Conservation (phyloP, 2,797 vertebrate species). For the Oryzias sinensis region DNA sequence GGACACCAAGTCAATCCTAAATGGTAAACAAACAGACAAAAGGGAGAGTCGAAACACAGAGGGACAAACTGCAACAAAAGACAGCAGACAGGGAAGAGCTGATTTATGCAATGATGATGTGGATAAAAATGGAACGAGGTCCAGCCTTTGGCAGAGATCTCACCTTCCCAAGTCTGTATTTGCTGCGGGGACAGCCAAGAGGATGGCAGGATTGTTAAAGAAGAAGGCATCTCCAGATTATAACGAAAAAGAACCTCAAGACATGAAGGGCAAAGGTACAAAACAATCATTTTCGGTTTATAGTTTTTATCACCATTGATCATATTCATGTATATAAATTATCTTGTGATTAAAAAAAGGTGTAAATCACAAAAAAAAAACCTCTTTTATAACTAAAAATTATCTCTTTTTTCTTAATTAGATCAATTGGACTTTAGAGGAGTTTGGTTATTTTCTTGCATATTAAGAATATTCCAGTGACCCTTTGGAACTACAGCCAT, state of each 20-base stretch:
- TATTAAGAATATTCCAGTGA: no score
- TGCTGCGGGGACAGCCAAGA: conserved; percentile 82
- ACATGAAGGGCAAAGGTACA: conserved; percentile 15
- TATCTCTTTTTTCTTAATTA: no score
- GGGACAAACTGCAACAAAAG: conserved; percentile 4
- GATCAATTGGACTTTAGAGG: no score
- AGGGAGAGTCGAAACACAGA: conserved; percentile 16
- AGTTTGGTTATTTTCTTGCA: no score
- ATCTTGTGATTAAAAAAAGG: no score
- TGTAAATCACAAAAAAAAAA: no score
- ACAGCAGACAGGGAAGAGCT: not conserved
- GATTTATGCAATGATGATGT: not conserved
- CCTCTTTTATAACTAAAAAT: no score
- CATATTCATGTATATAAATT: no score
- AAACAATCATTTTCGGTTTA: not conserved
- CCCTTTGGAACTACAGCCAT: no score
- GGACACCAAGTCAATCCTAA: conserved; percentile 14
- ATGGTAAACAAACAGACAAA: conserved; percentile 9
- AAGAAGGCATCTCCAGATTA: conserved; percentile 28
- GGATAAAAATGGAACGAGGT: conserved; percentile 11
- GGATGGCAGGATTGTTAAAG: conserved; percentile 56
- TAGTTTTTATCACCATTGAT: no score
- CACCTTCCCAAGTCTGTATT: conserved; percentile 74
- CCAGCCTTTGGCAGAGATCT: conserved; percentile 4
- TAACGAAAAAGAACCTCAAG: not conserved